These are phyloP conservation scores for Nomada hirtipes DNA, from an alignment of 2,888 invertebrate species.

Conservation along the genomic window DNA sequence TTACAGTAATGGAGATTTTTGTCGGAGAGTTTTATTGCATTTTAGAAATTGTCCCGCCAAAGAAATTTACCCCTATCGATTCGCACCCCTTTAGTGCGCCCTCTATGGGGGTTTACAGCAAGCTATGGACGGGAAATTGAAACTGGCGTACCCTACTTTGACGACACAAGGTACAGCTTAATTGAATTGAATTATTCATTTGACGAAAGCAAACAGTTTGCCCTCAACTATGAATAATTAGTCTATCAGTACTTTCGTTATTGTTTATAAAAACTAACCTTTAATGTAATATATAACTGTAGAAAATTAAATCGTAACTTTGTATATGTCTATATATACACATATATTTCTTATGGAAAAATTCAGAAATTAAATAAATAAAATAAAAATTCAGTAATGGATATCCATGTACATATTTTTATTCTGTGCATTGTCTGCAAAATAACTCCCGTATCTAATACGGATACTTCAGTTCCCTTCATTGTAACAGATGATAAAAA, in stretches of 20 bases:
- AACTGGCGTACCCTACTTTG: slow-evolving; percentile 14
- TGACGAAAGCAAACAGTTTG: too few species aligned
- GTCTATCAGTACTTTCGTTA: too few species aligned
- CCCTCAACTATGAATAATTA: too few species aligned
- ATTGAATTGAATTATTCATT: neutral
- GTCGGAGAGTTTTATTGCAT: neutral
- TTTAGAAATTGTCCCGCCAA: neutral
- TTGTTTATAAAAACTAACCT: too few species aligned
- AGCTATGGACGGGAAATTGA: neutral
- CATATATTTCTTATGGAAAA: too few species aligned
- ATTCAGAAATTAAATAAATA: too few species aligned
- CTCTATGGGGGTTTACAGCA: slow-evolving; percentile 18
- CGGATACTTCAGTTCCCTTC: neutral
- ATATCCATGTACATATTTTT: too few species aligned
- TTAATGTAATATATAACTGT: neutral
- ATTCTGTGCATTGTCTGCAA: too few species aligned
- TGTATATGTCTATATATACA: neutral
- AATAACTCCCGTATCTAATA: too few species aligned
- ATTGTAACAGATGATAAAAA: neutral
- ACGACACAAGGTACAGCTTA: neutral
- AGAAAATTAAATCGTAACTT: neutral
- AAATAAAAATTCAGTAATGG: too few species aligned
- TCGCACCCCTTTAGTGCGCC: neutral
- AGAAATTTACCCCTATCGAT: neutral
- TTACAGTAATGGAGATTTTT: neutral